These are phyloP conservation scores for Actinemys pallida DNA, from an alignment of 2,113 vertebrate genomes.

Conservation along the genomic window DNA sequence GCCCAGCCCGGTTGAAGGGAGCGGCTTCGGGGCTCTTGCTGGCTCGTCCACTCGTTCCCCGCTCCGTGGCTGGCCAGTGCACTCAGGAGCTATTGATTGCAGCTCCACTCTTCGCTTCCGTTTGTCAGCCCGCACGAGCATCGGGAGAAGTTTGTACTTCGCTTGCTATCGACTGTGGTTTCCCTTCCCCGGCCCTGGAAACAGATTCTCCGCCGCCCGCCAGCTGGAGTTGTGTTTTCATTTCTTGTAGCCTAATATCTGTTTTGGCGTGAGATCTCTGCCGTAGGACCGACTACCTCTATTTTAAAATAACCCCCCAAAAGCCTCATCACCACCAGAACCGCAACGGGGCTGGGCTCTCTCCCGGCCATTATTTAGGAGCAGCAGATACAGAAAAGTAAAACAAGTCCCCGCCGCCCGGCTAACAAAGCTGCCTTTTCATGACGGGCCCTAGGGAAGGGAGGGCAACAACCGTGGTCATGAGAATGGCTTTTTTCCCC, in stretches of 20 bases:
- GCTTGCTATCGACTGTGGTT: neutral
- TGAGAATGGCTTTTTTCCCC: neutral
- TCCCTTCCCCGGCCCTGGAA: neutral
- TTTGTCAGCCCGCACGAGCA: too few species aligned
- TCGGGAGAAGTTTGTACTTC: neutral
- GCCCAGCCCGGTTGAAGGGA: too few species aligned
- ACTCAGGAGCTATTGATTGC: neutral
- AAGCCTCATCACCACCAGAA: neutral
- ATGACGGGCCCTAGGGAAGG: neutral
- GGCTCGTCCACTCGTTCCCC: neutral
- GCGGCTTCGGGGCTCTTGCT: too few species aligned
- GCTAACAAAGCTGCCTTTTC: neutral
- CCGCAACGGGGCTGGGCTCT: neutral
- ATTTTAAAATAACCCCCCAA: neutral
- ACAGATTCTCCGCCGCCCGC: too few species aligned
- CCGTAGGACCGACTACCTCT: neutral
- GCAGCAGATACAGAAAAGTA: neutral
- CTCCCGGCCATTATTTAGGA: neutral
- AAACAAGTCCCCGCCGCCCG: neutral
- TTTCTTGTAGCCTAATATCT: neutral
- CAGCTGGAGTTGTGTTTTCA: neutral
- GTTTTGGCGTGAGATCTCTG: neutral
- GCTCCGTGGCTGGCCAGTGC: neutral
- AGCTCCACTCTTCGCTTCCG: too few species aligned
- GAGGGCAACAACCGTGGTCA: neutral